Base-by-base conservation (phyloP, 2,888 invertebrate genomes). In the Parthenolecanium corni region DNA sequence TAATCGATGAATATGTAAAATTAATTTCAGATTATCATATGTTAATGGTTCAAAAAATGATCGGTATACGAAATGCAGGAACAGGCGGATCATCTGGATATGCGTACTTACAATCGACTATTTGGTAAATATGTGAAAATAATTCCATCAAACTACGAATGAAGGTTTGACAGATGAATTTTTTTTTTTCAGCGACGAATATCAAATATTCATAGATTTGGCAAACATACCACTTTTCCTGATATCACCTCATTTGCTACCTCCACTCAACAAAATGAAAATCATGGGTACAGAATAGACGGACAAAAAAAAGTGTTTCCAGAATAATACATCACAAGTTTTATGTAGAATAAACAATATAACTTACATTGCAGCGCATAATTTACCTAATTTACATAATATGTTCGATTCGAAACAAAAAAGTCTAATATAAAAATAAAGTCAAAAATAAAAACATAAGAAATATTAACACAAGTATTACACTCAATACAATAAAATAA, bases 11-110 rank as follows among this genome's bases (percentile, higher is more conserved):
- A n/a, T n/a, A n/a, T n/a, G n/a, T n/a, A n/a, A n/a, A n/a, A n/a
- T n/a, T 31, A 31, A 38, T 75, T 76, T 1, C 74, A 97, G 97
- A 96, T 74, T 97, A 96, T 75, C 98, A 98, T 74, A 91, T 97
- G 47, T 84, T 95, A 70, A 89, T 98, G 87, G 98, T 98, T 23
- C 96, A 97, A 75, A 80, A 97, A 69, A 98, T 98, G 96, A 90
- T 98, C 69, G 98, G 98, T 0, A 91, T 92, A 0, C 92, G 93
- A 71, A 90, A 89, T 71, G 77, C 92, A 9, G 98, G 98, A 20
- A 97, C 97, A 0, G 98, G 97, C 16, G 97, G 98, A 3, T 96
- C 96, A 5, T 93, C 95, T 0, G 98, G 98, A 0, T 97, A 98
- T 76, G 94, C 96, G 72, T 98, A 98, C 74, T 80, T 98, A 5